phyloP scores from a whole-genome alignment of 2,888 invertebrate genomes.

The Chrysolina americana region DNA sequence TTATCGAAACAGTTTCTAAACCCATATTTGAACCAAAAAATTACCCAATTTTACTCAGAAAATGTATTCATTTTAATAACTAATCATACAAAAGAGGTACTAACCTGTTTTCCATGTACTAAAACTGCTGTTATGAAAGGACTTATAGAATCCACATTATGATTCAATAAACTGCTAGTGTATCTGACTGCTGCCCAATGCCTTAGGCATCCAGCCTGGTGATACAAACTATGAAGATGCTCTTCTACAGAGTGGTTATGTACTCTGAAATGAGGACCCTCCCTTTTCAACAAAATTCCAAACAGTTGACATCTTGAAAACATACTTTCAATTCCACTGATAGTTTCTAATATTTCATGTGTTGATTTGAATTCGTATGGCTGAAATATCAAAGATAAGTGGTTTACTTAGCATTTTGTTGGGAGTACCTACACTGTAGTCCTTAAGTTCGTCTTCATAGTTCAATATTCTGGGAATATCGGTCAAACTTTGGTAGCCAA shows the following conservation, averaged over 20 bases:
- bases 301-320: slow-evolving; percentile 87
- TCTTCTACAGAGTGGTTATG: slow-evolving; percentile 76
- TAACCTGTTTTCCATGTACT: slow-evolving; percentile 97
- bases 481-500: slow-evolving; percentile 95
- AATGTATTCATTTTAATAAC: too few relatives aligned
- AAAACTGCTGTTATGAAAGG: slow-evolving; percentile 98
- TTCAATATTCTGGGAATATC: slow-evolving; percentile 90
- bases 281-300: slow-evolving; percentile 85
- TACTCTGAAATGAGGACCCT: slow-evolving; percentile 86
- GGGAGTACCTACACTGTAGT: slow-evolving; percentile 60
- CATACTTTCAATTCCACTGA: slow-evolving; percentile 80
- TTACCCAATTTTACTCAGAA: too few relatives aligned
- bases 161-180: slow-evolving; percentile 93
- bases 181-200: slow-evolving; percentile 96
- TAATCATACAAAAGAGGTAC: slow-evolving; percentile 9
- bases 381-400: slow-evolving; percentile 62
- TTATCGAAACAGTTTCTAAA: too few relatives aligned
- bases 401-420: background rate
- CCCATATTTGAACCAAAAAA: too few relatives aligned
- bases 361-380: slow-evolving; percentile 78
- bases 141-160: slow-evolving; percentile 97
- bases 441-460: slow-evolving; percentile 77
- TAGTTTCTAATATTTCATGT: slow-evolving; percentile 81
- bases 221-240: slow-evolving; percentile 81
- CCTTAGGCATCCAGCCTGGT: slow-evolving; percentile 86